These are phyloP conservation scores for Sylvietta virens DNA, from an alignment of 2,113 vertebrate genomes.

Conservation along the genomic window DNA sequence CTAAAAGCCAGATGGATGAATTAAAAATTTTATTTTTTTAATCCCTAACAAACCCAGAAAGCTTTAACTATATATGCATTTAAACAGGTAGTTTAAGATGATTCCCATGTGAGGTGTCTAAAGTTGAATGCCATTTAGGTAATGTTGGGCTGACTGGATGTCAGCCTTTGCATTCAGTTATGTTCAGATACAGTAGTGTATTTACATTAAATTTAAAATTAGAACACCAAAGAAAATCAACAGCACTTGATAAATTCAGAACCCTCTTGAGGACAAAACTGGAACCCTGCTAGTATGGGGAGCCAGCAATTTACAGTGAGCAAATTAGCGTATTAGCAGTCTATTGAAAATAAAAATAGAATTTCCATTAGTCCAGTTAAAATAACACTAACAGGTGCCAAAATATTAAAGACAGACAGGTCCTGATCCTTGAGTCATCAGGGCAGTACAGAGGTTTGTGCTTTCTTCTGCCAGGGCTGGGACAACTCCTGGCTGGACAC, in stretches of 20 bases:
- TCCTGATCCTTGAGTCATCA: not conserved
- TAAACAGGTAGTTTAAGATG: not conserved
- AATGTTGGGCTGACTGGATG: not conserved
- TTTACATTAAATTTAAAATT: not conserved
- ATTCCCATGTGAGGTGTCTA: not conserved
- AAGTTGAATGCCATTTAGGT: not conserved
- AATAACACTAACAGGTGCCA: not conserved
- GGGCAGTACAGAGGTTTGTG: not conserved
- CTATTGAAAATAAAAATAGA: not conserved
- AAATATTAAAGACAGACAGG: not conserved
- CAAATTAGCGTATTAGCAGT: not conserved
- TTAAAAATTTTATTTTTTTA: not conserved
- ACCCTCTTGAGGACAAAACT: not conserved
- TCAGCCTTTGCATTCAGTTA: not conserved
- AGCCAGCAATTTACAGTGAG: not conserved
- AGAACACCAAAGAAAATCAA: not conserved
- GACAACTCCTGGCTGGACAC: rapidly evolving
- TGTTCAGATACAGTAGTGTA: not conserved
- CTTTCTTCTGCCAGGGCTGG: not conserved
- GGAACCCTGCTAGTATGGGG: not conserved
- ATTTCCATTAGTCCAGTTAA: not conserved
- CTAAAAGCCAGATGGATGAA: not conserved
- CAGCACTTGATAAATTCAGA: not conserved
- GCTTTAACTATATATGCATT: not conserved
- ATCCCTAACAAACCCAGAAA: not conserved